Evolutionary conservation across 2,113 vertebrate species (phyloP).

Genomic region (Pomatorhinus ruficollis): DNA sequence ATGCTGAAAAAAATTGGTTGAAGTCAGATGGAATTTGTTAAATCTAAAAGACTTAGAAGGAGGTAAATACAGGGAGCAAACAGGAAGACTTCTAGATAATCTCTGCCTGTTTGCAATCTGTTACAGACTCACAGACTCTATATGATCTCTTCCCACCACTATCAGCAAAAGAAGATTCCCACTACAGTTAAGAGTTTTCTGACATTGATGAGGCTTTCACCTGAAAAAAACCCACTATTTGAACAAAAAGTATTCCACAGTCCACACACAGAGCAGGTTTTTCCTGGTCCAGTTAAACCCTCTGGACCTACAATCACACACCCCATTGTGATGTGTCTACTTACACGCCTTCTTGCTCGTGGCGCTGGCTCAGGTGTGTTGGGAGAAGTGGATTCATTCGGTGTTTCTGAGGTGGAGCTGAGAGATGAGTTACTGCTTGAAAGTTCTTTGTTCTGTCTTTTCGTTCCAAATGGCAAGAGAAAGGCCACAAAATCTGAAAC

Average conservation of each 20-base stretch:
- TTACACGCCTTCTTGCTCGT: constrained; percentile 87
- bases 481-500: constrained; percentile 87
- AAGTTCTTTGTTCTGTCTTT: constrained; percentile 89
- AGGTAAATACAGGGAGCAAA: not conserved
- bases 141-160: not conserved
- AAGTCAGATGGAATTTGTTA: not conserved
- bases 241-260: not conserved
- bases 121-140: not conserved
- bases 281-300: not conserved
- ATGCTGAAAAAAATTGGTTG: not conserved
- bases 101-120: not conserved
- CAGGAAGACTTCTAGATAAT: not conserved
- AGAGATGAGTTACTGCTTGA: constrained; percentile 99
- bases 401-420: constrained; percentile 95
- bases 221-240: not conserved
- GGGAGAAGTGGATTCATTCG: constrained; percentile 84
- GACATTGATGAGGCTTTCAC: not conserved
- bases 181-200: not conserved
- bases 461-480: constrained; percentile 87
- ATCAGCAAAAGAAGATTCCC: not conserved
- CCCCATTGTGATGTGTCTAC: not conserved
- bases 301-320: not conserved
- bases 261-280: not conserved
- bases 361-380: constrained; percentile 85
- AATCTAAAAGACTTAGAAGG: not conserved